Evolutionary conservation across 2,113 vertebrate genomes (phyloP), one percentile per base, ranked within the genome.

Genomic region (Eulemur rufifrons): DNA sequence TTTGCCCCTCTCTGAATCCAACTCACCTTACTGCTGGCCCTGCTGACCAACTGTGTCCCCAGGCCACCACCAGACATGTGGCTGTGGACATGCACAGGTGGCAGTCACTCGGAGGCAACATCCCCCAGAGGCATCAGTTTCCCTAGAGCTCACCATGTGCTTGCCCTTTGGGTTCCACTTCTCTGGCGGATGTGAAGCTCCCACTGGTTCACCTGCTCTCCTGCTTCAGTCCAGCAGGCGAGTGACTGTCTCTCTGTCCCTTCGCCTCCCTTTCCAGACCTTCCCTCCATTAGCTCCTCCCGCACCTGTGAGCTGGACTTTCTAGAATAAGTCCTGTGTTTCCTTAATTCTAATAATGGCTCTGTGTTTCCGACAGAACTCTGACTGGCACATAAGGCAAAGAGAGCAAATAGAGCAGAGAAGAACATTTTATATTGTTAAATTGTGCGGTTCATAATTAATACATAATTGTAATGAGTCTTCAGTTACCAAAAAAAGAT

Each of bases 301-400:
- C 39, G 34, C 5, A 18, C 61, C 85, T 59, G 8, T 23, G 10
- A 69, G 61, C 69, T 77, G 23, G n/a, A 37, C 34, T 23, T 39
- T 45, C 54, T 52, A 63, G 56, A 34, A 39, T 27, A 47, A 92
- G 37, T 45, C 29, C 20, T 42, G 21, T 17, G 8, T 20, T 27
- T 18, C 9, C 45, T 8, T 7, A 1, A 4, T 2, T 39, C 27
- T 29, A 21, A n/a, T 0, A 27, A 54, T 1, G 10, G 50, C 47
- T 85, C 42, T 45, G 52, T 66, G 47, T 25, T 61, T 59, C 66
- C 37, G 25, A 66, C 5, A 56, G n/a, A 77, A 64, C 29, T 27
- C n/a, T 52, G 69, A 54, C 18, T 50, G 61, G 47, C 18, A 34
- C 9, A 15, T 0, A 1, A 61, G 15, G 52, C 18, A 59, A 76